phyloP scores from a whole-genome alignment of 1,140 invertebrate genomes.

The Phocides pigmalion region DNA sequence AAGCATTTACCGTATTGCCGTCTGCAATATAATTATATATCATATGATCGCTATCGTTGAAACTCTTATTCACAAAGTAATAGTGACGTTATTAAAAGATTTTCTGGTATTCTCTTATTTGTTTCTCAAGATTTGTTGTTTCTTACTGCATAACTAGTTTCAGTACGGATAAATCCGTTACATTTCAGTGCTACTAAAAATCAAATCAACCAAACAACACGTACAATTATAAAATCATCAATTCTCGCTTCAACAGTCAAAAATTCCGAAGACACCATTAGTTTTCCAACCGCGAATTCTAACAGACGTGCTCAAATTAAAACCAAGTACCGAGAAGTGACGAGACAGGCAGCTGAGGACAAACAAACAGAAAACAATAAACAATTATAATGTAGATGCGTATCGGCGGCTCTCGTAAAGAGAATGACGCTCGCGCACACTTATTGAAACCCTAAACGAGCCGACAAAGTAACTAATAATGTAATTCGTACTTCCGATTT shows the following conservation, averaged over 20 bases:
- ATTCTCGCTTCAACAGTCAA: not conserved
- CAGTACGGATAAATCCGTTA: too few species aligned
- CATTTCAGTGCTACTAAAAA: too few species aligned
- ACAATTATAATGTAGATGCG: conserved; percentile 36
- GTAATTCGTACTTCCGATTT: conserved; percentile 64
- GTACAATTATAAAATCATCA: too few species aligned
- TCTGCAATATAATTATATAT: too few species aligned
- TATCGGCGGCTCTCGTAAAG: conserved; percentile 24
- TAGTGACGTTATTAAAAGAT: too few species aligned
- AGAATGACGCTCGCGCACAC: conserved; percentile 18
- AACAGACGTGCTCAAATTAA: not conserved
- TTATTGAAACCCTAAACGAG: conserved; percentile 37
- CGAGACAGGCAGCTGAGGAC: not conserved
- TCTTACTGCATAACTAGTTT: too few species aligned
- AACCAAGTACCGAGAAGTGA: not conserved
- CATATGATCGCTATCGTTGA: too few species aligned
- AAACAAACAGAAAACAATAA: conserved; percentile 33
- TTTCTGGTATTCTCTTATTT: too few species aligned
- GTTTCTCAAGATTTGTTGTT: too few species aligned
- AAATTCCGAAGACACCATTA: not conserved
- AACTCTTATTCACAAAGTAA: too few species aligned
- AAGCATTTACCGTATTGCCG: too few species aligned
- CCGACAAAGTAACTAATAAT: conserved; percentile 55
- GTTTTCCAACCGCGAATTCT: not conserved
- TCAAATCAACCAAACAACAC: too few species aligned